Evolutionary conservation across 2,113 vertebrate genomes (phyloP).

Genomic region (Callaeas wilsoni): DNA sequence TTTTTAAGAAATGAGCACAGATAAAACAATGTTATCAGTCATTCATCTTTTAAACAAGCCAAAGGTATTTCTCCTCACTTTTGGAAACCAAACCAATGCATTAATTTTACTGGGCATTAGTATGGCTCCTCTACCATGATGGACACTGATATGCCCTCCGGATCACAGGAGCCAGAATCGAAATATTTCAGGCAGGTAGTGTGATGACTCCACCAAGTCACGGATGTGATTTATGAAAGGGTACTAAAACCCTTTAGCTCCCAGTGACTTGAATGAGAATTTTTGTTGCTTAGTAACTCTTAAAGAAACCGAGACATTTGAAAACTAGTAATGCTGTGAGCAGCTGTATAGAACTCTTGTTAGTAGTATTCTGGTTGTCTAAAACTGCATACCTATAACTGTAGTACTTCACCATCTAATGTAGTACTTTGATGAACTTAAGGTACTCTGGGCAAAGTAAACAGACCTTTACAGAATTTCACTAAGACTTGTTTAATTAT

Average conservation of each 20-base stretch:
- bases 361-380: background rate
- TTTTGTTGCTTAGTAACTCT: constrained; percentile 43
- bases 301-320: background rate
- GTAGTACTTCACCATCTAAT: background rate
- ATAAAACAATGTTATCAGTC: background rate
- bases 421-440: background rate
- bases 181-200: background rate
- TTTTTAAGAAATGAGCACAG: background rate
- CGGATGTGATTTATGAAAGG: background rate
- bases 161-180: background rate
- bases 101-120: background rate
- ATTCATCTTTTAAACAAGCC: background rate
- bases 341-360: background rate
- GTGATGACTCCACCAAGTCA: background rate
- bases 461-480: background rate
- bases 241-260: background rate
- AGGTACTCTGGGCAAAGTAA: background rate
- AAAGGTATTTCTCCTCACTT: background rate
- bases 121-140: background rate
- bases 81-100: background rate
- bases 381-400: background rate
- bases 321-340: background rate
- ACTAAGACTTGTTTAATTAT: background rate
- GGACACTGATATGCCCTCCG: background rate
- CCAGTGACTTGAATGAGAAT: constrained; percentile 15